Base-by-base conservation (phyloP, 2,113 vertebrate genomes). In the Seriola quinqueradiata region DNA sequence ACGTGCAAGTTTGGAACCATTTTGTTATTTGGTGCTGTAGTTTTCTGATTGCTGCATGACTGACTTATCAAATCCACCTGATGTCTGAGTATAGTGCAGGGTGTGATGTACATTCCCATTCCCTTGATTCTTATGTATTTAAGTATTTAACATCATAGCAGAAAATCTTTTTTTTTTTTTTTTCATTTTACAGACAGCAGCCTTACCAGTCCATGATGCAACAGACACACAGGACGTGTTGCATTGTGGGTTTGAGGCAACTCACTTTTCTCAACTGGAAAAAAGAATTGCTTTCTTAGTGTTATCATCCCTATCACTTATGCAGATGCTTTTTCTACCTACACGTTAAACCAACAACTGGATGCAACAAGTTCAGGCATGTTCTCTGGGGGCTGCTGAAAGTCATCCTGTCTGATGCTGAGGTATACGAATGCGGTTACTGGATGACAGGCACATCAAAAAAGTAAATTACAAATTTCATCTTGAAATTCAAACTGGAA, bases 301-400 rank as follows among this genome's bases (percentile, higher is more conserved):
- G 54, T 67, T 70, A 77, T 64, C 79, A 68, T 70, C 19, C 8
- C 0, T 48, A 32, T 63, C 12, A 2, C 63, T 84, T 46, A 52
- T 52, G 28, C 28, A 40, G 54, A 69, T 68, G 17, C 42, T 11
- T 71, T 63, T 67, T 57, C 54, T 80, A 69, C 73, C 70, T 72
- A 75, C 76, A 32, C 2, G 0, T 85, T 54, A 46, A 81, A 65
- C 63, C 44, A 65, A 57, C 70, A 70, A 12, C 70, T 66, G 57
- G 65, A 79, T 78, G 77, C 75, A 81, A 77, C 83, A 85, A 75
- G 85, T 85, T 78, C 69, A 73, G 66, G 2, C 70, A 4, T 46
- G 65, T 55, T 79, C 67, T 79, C 79, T 50, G 21, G 44, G 36
- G 74, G 72, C 48, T 64, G 67, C 71, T 79, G 82, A 44, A 63